Percentiles rank a stretch among this genome's conserved stretches.
Evolutionary conservation across 2,113 vertebrate genomes (phyloP).

Genomic region (Glaucomys volans): DNA sequence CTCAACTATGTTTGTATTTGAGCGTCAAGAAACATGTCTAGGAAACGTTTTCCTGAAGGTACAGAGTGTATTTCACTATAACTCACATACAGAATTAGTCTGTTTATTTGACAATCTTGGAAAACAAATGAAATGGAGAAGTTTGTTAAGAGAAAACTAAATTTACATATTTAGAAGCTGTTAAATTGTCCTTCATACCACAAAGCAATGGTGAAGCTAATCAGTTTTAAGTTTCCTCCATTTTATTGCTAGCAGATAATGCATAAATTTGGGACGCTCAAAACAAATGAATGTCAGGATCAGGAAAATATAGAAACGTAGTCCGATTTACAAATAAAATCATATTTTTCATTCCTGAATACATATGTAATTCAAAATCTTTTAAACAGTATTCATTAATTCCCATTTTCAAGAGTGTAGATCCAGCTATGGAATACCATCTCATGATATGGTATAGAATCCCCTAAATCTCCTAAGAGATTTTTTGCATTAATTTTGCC

Average conservation of each 20-base stretch:
- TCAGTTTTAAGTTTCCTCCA: not conserved
- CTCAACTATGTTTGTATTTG: not conserved
- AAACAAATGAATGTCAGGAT: not conserved
- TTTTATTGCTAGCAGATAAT: not conserved
- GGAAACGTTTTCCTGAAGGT: not conserved
- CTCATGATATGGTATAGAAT: not conserved
- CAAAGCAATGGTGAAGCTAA: not conserved
- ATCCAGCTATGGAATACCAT: not conserved
- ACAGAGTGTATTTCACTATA: not conserved
- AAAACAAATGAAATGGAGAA: constrained; percentile 12
- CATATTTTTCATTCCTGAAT: not conserved
- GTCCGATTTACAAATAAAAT: not conserved
- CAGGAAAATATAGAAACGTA: not conserved
- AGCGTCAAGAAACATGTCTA: constrained; percentile 12
- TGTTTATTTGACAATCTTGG: not conserved
- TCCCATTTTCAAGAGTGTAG: not conserved
- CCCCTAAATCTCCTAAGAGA: not conserved
- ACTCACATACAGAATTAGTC: not conserved
- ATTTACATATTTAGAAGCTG: not conserved
- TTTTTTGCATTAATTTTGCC: not conserved
- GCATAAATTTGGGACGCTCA: not conserved
- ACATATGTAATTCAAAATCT: not conserved
- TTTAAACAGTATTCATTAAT: not conserved
- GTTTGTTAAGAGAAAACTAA: not conserved
- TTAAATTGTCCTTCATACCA: not conserved